Evolutionary conservation across 2,113 vertebrate genomes (phyloP), one percentile per base, ranked within the genome.

Genomic region (Perca fluviatilis): DNA sequence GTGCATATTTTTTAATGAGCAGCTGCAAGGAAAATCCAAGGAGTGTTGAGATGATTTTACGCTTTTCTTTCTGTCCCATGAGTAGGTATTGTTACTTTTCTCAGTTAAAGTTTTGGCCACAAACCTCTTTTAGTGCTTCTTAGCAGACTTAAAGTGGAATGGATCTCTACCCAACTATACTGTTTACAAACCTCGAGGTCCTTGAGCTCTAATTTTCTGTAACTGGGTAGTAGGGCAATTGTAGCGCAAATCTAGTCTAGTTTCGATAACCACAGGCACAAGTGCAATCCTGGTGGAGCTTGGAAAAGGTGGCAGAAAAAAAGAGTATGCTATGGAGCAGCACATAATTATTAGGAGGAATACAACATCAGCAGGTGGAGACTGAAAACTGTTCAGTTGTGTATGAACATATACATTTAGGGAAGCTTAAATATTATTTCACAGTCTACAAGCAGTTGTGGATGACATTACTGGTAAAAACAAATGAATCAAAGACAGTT

Each of bases 1-100:
- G 46, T 79, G 63, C 25, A 23, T 33, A 30, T 43, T 71, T 72
- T 79, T 54, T 80, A 83, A 88, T 73, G 70, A 88, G 77, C 43
- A 68, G 76, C 78, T 80, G 66, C 67, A 74, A 74, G 68, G 63
- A 43, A 49, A 80, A 76, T 62, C 49, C 11, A 61, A 18, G 18
- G 19, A 65, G 16, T 13, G 5, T 62, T 83, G n/a, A 60, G 25
- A n/a, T 62, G 18, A 67, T 61, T 79, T 67, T 11, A 57, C 0
- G 13, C 23, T 73, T 69, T 83, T 9, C 16, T 75, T 68, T 74
- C 18, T 47, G 61, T 75, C 23, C 60, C 23, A 16, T 66, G 43
- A 49, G 61, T 3, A 13, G 0, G 0, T 12, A 2, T n/a, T 61
- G 40, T 71, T 51, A 21, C 58, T 21, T 30, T 68, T 16, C 12